A percentile compares a stretch with the other conserved stretches of the same genome.
Conservation (phyloP, 2,113 vertebrate genomes). For the Callipepla squamata region DNA sequence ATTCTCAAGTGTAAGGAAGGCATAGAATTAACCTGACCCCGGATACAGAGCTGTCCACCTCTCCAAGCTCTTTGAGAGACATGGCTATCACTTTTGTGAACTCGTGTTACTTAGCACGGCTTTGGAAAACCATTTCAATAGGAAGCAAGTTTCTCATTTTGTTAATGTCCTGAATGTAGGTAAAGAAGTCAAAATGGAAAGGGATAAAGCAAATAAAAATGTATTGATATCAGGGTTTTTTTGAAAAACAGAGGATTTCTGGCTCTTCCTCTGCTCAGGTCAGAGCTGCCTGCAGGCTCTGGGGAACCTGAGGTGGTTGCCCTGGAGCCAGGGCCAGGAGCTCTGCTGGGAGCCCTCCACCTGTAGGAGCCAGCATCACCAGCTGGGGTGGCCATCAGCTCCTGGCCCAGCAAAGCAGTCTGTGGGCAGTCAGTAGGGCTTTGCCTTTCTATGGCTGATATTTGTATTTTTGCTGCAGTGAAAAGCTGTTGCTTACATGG, state of each 20-base stretch:
- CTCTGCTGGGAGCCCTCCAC: background rate
- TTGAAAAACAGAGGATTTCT: background rate
- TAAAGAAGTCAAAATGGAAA: background rate
- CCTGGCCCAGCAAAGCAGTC: background rate
- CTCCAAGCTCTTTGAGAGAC: background rate
- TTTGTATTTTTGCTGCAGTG: background rate
- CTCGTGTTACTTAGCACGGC: background rate
- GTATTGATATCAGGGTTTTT: no score
- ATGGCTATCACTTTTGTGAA: background rate
- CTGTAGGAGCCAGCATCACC: background rate
- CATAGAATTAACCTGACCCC: background rate
- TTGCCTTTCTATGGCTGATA: background rate
- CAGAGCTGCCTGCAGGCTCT: background rate
- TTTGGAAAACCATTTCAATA: background rate
- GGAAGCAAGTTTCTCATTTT: background rate
- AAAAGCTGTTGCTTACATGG: background rate
- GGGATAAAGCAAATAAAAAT: background rate
- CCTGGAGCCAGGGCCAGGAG: background rate
- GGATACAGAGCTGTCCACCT: background rate
- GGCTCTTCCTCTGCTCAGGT: background rate
- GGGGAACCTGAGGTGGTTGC: background rate
- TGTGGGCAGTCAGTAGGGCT: background rate
- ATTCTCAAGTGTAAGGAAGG: background rate
- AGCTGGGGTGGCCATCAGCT: background rate
- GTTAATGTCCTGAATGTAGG: background rate